A percentile compares a stretch with the other conserved stretches of the same genome.
Evolutionary conservation across 92 coral and sea anemone species (phyloP).

Genomic region (Anthopleura xanthogrammica): DNA sequence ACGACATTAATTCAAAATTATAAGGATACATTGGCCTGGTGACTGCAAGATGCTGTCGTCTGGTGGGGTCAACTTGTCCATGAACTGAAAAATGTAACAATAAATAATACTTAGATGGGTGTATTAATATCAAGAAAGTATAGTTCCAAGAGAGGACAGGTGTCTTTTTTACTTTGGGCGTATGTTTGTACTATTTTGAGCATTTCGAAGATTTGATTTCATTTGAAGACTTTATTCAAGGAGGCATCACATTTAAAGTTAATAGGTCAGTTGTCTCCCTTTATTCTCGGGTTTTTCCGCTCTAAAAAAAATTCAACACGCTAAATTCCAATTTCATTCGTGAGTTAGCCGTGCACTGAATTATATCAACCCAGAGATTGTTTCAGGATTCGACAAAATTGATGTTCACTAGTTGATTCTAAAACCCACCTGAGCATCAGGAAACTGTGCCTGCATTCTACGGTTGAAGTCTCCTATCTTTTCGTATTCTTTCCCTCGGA

Average conservation of each 20-base stretch:
- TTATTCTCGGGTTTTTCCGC: no score
- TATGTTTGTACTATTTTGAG: no score
- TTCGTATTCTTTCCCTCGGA: conserved; percentile 90
- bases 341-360: not conserved
- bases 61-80: conserved; percentile 87
- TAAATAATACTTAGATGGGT: not conserved
- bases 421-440: conserved; percentile 83
- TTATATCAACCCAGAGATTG: not conserved
- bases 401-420: no score
- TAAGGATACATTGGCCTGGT: conserved; percentile 89
- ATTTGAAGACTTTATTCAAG: no score
- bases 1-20: not conserved
- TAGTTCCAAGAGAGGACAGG: no score
- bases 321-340: no score
- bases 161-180: no score
- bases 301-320: no score
- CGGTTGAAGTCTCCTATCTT: conserved; percentile 85
- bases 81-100: conserved; percentile 55
- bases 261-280: no score
- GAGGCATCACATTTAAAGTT: no score
- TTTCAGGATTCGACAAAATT: no score
- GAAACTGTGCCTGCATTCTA: conserved; percentile 83
- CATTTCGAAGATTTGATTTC: no score
- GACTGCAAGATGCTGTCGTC: conserved; percentile 78
- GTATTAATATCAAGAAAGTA: not conserved